Evolutionary conservation across 2,113 vertebrate genomes (phyloP), one percentile per base, ranked within the genome.

Genomic region (Picathartes gymnocephalus): DNA sequence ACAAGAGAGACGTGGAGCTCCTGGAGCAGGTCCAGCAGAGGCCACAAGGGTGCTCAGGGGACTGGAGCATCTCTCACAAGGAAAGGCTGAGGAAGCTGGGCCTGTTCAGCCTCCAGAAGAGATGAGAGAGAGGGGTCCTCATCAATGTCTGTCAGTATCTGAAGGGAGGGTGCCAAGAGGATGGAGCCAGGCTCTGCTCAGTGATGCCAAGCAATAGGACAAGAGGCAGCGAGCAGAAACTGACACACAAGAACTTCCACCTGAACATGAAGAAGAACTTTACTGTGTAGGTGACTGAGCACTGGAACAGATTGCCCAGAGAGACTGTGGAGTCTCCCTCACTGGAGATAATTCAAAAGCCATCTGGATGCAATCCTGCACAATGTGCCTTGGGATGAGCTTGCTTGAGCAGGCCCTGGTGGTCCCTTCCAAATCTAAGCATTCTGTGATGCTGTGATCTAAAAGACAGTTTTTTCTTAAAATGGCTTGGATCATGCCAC

Each of bases 171-270:
- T 47, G 53, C 8, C 24, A 15, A 10, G 39, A 64, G 10, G 39
- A 47, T 10, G 10, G 54, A 76, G 2, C 7, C 70, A 47, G 47
- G 20, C 47, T 31, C 30, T 69, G 25, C 47, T 60, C 5, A 0
- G 54, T 54, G 62, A 6, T 47, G 17, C 62, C 8, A 4, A 48
- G 31, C n/a, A 48, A 7, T 4, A 40, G 61, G 18, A 40, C 25
- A 27, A 1, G 2, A 61, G 45, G 11, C 45, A 60, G 1, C 0
- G 0, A 33, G n/a, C 30, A 61, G 21, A 60, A 68, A 74, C 11
- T 2, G 2, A 44, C 37, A 18, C 7, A 15, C 51, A 27, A 60
- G 1, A 68, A 60, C 9, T 60, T 60, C 28, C 7, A 47, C 17
- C 40, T 54, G 25, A 48, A 15, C 40, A 31, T 16, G 11, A 61